Evolutionary conservation across 2,113 vertebrate species (phyloP).

Genomic region (Riparia riparia): DNA sequence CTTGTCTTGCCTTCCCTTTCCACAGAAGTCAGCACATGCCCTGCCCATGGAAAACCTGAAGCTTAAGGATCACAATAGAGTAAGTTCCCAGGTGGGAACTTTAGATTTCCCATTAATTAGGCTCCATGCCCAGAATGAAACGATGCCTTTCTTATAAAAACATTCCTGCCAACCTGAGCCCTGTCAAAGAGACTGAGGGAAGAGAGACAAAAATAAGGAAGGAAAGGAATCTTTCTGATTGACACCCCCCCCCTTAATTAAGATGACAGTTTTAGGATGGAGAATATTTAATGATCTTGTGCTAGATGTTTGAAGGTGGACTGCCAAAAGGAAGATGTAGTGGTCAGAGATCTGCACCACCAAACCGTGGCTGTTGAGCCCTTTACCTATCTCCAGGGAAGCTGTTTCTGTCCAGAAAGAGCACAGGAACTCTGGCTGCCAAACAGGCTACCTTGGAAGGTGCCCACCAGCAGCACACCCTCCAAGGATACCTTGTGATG

Average conservation of each 20-base stretch:
- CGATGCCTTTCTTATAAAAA: background rate
- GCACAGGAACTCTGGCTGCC: background rate
- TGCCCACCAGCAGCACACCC: background rate
- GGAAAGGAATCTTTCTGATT: background rate
- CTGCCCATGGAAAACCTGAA: background rate
- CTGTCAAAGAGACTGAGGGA: background rate
- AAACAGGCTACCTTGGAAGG: background rate
- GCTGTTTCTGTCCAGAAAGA: background rate
- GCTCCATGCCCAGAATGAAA: background rate
- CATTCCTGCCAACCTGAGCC: background rate
- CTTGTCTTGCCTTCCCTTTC: background rate
- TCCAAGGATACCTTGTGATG: accelerated
- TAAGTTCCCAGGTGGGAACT: background rate
- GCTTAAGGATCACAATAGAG: background rate
- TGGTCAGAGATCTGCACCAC: background rate
- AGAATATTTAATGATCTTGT: background rate
- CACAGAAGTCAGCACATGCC: background rate
- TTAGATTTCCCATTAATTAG: background rate
- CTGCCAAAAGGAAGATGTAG: background rate
- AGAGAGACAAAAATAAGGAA: background rate
- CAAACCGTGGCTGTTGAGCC: background rate
- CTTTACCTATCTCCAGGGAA: background rate
- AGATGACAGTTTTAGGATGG: background rate
- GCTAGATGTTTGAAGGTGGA: background rate
- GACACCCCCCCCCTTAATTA: background rate